A percentile compares a stretch with the other conserved stretches of the same genome.
Conservation (phyloP, 2,888 invertebrate species). For the Blastobasis adustella region DNA sequence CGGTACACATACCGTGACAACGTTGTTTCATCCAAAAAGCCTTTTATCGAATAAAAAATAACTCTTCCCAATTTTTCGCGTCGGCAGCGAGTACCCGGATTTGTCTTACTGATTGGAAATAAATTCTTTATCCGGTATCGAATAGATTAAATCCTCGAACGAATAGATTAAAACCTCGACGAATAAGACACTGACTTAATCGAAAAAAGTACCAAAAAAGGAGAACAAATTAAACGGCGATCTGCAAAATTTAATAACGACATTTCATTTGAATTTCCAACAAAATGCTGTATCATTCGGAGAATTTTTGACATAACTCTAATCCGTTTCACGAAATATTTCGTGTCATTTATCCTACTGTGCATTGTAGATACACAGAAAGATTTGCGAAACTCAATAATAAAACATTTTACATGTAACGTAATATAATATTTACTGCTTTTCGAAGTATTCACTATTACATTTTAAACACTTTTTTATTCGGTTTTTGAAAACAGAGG, state of each 20-base stretch:
- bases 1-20: too few species aligned
- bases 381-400: too few species aligned
- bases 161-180: conserved; percentile 6
- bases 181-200: conserved; percentile 4
- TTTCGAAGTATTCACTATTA: too few species aligned
- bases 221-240: conserved; percentile 27
- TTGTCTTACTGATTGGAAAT: conserved; percentile 9
- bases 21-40: not conserved
- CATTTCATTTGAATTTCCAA: conserved; percentile 35
- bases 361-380: too few species aligned
- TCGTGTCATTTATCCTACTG: too few species aligned
- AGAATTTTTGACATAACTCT: conserved; percentile 23
- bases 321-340: conserved; percentile 19
- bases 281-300: conserved; percentile 23
- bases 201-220: conserved; percentile 7
- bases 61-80: not conserved
- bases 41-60: not conserved
- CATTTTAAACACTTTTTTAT: too few species aligned
- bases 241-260: conserved; percentile 32
- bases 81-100: not conserved
- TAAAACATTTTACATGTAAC: too few species aligned
- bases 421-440: too few species aligned
- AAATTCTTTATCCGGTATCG: conserved; percentile 9
- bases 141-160: conserved; percentile 9
- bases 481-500: too few species aligned